Percentiles rank a stretch among this genome's conserved stretches.
Conservation (phyloP, 2,888 invertebrate genomes). For the Phengaris arion region DNA sequence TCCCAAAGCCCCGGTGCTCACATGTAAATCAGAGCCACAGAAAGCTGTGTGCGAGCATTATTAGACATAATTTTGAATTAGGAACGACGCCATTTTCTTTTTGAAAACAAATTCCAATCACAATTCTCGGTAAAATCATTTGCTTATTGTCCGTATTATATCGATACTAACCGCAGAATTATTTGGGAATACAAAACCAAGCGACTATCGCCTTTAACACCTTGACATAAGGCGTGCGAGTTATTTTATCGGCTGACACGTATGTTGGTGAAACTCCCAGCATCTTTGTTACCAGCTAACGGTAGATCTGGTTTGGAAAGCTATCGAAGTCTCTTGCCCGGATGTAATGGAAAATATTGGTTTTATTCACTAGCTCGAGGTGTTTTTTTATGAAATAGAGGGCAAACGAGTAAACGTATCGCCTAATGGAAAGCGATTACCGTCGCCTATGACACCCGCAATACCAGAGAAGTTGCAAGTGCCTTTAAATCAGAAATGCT, state of each 20-base stretch:
- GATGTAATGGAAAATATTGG: constrained; percentile 1
- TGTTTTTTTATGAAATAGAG: too few relatives aligned
- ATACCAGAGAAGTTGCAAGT: too few relatives aligned
- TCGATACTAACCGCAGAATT: constrained; percentile 35
- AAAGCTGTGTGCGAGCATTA: neutral
- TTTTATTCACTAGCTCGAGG: neutral
- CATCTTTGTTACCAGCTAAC: constrained; percentile 64
- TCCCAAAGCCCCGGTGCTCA: neutral
- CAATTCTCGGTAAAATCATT: constrained; percentile 41
- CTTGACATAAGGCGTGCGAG: constrained; percentile 32
- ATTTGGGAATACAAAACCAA: neutral
- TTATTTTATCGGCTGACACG: neutral
- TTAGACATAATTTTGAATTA: neutral
- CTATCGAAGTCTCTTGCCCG: constrained; percentile 33
- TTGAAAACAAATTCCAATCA: constrained; percentile 38
- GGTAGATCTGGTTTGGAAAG: constrained; percentile 62
- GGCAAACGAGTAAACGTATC: too few relatives aligned
- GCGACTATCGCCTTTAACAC: constrained; percentile 35
- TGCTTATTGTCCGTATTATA: constrained; percentile 43
- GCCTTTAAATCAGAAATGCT: too few relatives aligned
- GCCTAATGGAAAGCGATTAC: too few relatives aligned
- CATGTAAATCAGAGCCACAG: neutral
- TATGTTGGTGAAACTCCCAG: constrained; percentile 45
- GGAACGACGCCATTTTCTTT: constrained; percentile 35
- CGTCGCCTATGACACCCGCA: too few relatives aligned